A percentile compares a stretch with the other conserved stretches of the same genome.
phyloP scores from a whole-genome alignment of 64 coral and sea anemone species.

The Catalaphyllia jardinei region DNA sequence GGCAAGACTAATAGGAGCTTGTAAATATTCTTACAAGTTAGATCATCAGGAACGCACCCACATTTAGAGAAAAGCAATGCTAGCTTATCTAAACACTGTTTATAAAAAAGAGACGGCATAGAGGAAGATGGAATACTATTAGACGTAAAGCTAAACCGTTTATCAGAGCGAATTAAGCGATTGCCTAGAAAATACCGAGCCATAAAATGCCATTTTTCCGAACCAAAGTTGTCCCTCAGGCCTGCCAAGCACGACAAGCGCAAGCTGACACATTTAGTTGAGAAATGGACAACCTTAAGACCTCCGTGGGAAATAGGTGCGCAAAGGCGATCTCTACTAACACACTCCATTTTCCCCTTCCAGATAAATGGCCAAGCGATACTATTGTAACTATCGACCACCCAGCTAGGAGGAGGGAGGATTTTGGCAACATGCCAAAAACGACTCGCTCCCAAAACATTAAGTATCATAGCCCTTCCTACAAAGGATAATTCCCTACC shows the following conservation, averaged over 20 bases:
- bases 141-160: not conserved
- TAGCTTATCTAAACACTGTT: not conserved
- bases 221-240: not conserved
- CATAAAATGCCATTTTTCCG: not conserved
- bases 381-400: not conserved
- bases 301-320: not conserved
- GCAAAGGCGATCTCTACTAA: not conserved
- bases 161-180: not conserved
- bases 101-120: not conserved
- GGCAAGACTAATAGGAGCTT: not conserved
- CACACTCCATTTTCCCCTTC: not conserved
- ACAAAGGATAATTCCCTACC: not conserved
- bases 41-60: not conserved
- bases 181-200: not conserved
- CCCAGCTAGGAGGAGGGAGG: not conserved
- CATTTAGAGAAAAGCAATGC: not conserved
- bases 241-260: not conserved
- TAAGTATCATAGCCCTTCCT: not conserved
- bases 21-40: not conserved
- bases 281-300: not conserved
- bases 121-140: not conserved
- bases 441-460: not conserved
- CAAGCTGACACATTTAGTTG: not conserved
- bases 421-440: constrained; percentile 3
- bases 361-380: not conserved